These are phyloP conservation scores for Ptilorrhoa leucosticta DNA, from an alignment of 2,113 vertebrate genomes.

Conservation along the genomic window DNA sequence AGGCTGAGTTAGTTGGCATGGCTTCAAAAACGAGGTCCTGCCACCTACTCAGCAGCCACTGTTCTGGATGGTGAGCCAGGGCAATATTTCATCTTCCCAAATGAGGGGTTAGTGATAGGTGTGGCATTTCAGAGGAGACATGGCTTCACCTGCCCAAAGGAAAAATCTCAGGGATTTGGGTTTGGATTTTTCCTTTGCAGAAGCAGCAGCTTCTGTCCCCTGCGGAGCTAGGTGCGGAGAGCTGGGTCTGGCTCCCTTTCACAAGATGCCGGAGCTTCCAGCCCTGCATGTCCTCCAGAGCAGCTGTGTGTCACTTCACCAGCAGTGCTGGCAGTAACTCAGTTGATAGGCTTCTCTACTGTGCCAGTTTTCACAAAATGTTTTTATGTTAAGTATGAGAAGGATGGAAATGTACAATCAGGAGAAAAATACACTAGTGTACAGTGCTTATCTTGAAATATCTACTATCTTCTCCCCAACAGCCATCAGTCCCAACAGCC, in stretches of 20 bases:
- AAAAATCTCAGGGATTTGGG: background rate
- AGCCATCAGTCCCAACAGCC: background rate
- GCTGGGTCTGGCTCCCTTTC: background rate
- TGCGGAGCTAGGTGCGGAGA: background rate
- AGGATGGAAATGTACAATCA: background rate
- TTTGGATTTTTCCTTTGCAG: background rate
- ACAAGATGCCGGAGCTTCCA: background rate
- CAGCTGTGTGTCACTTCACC: background rate
- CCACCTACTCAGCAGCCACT: background rate
- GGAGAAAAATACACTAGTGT: background rate
- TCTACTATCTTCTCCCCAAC: background rate
- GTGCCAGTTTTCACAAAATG: background rate
- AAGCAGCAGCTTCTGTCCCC: background rate
- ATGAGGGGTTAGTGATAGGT: background rate
- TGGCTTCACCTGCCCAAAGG: background rate
- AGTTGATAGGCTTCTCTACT: background rate
- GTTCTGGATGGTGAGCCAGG: background rate
- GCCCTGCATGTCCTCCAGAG: background rate
- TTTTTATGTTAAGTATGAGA: background rate
- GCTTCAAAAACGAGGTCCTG: background rate
- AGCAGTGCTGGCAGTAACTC: background rate
- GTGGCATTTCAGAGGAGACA: background rate
- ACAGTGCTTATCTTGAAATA: background rate
- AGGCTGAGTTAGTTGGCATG: background rate
- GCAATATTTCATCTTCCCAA: background rate